A percentile compares a stretch with the other conserved stretches of the same genome.
Evolutionary conservation across 2,888 invertebrate genomes (phyloP).

Genomic region (Abrostola triplasia): DNA sequence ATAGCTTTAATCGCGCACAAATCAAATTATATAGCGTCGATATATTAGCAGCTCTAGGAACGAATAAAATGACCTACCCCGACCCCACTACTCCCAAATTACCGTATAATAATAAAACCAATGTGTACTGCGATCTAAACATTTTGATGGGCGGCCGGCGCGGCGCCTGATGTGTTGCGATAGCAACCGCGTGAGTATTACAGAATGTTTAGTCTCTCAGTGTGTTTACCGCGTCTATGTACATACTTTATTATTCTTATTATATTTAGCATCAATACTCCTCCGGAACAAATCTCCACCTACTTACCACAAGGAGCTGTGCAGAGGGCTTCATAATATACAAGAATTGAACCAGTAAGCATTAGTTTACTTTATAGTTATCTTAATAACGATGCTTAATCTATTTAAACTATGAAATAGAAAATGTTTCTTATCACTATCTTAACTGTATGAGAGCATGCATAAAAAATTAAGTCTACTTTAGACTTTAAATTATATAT

Average conservation of each 20-base stretch:
- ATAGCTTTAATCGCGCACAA: too few relatives aligned
- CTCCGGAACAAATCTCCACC: conserved; percentile 15
- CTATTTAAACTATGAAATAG: not conserved
- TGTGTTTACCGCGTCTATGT: conserved; percentile 21
- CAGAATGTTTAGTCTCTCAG: conserved; percentile 50
- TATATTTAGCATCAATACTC: conserved; percentile 36
- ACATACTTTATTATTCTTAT: conserved; percentile 10
- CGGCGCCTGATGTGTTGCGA: conserved; percentile 21
- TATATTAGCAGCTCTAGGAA: too few relatives aligned
- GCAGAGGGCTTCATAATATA: conserved; percentile 35
- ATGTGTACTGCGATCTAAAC: conserved; percentile 19
- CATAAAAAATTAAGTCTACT: not conserved
- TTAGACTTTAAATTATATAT: not conserved
- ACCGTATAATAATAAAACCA: conserved; percentile 7
- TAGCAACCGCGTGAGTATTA: conserved; percentile 23
- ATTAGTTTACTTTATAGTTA: not conserved
- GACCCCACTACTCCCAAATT: conserved; percentile 5
- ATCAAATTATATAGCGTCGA: not conserved
- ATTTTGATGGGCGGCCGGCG: conserved; percentile 4
- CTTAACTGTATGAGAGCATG: not conserved
- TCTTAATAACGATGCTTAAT: not conserved
- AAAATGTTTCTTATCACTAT: not conserved
- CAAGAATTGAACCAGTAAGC: not conserved
- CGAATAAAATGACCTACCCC: not conserved
- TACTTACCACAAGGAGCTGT: conserved; percentile 45